Evolutionary conservation across 2,113 vertebrate species (phyloP), one percentile per base, ranked within the genome.

Genomic region (Motacilla tschutschensis): DNA sequence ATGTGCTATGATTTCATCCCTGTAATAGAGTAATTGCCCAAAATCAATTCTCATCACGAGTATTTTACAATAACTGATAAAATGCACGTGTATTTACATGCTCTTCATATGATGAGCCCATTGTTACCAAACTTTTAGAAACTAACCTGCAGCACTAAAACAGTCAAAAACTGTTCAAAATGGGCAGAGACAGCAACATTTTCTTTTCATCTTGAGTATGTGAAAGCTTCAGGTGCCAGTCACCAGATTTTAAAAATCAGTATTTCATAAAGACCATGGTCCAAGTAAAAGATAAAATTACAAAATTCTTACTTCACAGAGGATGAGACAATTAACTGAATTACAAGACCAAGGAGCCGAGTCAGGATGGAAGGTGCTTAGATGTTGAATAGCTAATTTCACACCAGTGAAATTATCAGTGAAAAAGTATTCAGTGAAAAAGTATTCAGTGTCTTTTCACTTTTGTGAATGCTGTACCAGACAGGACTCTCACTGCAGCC

Each of bases 71-170:
- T 66, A 72, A 54, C 21, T 44, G 54, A 43, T 60, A 54, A 76
- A 64, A 76, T 31, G 25, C 10, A 35, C 0, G 0, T 36, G 24
- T 62, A 70, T 10, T 26, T 78, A 6, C 0, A 0, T 62, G 29
- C 21, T 85, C 38, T 60, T 64, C 41, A 8, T 41, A 26, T 5
- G 9, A 47, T 40, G 6, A 85, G 41, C 2, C 6, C 10, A 28
- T 17, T 54, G 29, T 38, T 25, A 79, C 25, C 51, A 88, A 79
- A 38, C 24, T 16, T 72, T 25, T 41, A 51, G 20, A 90, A 89
- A 77, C 25, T 70, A 70, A 73, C 14, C 19, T 67, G 33, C 12
- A 51, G 36, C 44, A 65, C 21, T 58, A 46, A 58, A 79, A 58
- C 17, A 36, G 51, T 77, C 4, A 2, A 77, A 78, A 90, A 43